Conservation (phyloP, 1,140 invertebrate species). For the Odontomachus brunneus region DNA sequence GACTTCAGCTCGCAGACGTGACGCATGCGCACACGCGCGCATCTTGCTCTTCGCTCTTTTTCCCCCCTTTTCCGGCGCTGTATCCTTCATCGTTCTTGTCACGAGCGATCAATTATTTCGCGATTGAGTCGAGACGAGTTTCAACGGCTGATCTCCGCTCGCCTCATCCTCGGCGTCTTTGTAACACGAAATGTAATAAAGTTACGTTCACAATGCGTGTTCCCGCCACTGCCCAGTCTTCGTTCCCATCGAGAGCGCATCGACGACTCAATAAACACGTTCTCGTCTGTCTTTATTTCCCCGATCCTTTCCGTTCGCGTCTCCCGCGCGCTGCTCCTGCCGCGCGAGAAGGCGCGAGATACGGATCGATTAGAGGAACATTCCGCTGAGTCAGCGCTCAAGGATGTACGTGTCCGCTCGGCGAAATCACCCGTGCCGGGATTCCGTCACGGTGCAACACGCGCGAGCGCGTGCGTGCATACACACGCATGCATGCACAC, state of each 20-base stretch:
- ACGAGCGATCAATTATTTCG: no score
- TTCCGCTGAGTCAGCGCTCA: slow-evolving; percentile 75
- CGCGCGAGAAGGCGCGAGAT: slow-evolving; percentile 59
- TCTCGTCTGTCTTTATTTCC: slow-evolving; percentile 11
- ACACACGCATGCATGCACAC: neutral
- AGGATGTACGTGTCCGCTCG: slow-evolving; percentile 74
- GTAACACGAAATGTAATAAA: no score
- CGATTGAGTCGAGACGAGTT: no score
- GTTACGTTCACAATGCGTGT: no score
- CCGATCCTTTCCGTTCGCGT: slow-evolving; percentile 47
- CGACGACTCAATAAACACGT: slow-evolving; percentile 12
- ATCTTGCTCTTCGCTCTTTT: neutral
- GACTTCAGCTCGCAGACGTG: neutral
- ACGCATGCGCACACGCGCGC: neutral
- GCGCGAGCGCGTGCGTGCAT: slow-evolving; percentile 7
- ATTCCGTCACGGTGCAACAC: slow-evolving; percentile 70
- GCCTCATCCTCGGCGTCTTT: no score
- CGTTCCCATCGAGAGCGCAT: slow-evolving; percentile 8
- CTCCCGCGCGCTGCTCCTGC: slow-evolving; percentile 21
- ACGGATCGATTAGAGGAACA: slow-evolving; percentile 73
- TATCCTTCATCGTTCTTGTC: neutral
- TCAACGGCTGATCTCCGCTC: no score
- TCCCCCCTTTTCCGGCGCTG: neutral
- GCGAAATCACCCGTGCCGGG: slow-evolving; percentile 69
- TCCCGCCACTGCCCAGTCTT: neutral